phyloP scores from a whole-genome alignment of 1,140 invertebrate genomes.

The Bombus breviceps region DNA sequence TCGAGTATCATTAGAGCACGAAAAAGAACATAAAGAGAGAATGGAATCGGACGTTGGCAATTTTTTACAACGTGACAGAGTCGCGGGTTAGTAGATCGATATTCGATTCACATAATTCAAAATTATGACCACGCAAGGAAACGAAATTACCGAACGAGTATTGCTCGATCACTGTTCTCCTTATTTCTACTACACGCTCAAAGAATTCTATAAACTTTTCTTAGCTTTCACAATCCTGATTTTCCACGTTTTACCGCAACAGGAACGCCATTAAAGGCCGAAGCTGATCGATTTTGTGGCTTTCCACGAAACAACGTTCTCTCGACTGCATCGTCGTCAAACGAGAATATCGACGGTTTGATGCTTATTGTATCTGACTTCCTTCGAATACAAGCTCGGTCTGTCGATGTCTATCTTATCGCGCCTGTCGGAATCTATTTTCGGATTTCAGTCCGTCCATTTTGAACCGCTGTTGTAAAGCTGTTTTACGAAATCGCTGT shows the following conservation, averaged over 20 bases:
- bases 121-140: background rate
- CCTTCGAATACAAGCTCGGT: background rate
- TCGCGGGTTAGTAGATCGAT: background rate
- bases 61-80: background rate
- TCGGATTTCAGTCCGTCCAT: constrained; percentile 5
- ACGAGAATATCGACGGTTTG: constrained; percentile 26
- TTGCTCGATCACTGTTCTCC: background rate
- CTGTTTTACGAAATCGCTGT: background rate
- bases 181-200: background rate
- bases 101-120: background rate
- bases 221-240: constrained; percentile 24
- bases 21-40: no score
- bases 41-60: background rate
- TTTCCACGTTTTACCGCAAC: constrained; percentile 15
- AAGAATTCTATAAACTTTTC: constrained; percentile 13
- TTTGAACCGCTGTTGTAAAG: background rate
- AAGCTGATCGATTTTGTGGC: constrained; percentile 33
- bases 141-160: constrained; percentile 14
- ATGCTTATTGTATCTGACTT: constrained; percentile 43
- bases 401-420: constrained; percentile 35
- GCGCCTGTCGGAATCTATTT: constrained; percentile 40
- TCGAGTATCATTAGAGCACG: no score
- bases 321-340: background rate
- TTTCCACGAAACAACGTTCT: background rate
- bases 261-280: constrained; percentile 28